Conservation (phyloP, 2,113 vertebrate species). For the Plotosus lineatus region DNA sequence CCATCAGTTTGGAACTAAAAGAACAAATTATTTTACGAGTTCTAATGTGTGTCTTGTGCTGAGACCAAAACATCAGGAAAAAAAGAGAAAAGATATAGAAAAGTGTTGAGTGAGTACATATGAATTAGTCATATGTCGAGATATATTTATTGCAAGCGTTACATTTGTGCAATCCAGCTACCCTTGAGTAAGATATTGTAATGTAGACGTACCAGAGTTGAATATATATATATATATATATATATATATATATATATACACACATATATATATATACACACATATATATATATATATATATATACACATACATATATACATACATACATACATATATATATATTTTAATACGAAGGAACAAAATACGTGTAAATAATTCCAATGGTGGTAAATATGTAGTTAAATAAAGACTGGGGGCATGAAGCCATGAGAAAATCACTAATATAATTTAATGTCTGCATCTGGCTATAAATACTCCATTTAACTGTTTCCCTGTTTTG, state of each 20-base stretch:
- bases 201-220: conserved; percentile 35
- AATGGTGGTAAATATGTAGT: conserved; percentile 61
- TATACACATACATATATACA: too few relatives aligned
- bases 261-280: not conserved
- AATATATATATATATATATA: conserved; percentile 23
- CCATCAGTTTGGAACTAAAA: conserved; percentile 83
- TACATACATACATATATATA: conserved; percentile 4
- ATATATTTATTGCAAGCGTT: conserved; percentile 30
- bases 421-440: conserved; percentile 50
- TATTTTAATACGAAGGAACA: conserved; percentile 28
- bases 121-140: not conserved
- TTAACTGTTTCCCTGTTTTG: conserved; percentile 44
- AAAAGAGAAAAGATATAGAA: conserved; percentile 14
- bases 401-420: conserved; percentile 52
- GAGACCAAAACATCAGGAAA: conserved; percentile 52
- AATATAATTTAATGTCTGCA: conserved; percentile 36
- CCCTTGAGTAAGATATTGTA: conserved; percentile 17
- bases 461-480: conserved; percentile 40
- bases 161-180: conserved; percentile 26
- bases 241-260: not conserved
- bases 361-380: conserved; percentile 49
- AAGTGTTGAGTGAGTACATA: conserved; percentile 27
- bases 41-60: conserved; percentile 54
- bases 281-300: not conserved
- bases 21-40: conserved; percentile 70